Evolutionary conservation across 2,113 vertebrate species (phyloP).

Genomic region (Sinocyclocheilus anshuiensis): DNA sequence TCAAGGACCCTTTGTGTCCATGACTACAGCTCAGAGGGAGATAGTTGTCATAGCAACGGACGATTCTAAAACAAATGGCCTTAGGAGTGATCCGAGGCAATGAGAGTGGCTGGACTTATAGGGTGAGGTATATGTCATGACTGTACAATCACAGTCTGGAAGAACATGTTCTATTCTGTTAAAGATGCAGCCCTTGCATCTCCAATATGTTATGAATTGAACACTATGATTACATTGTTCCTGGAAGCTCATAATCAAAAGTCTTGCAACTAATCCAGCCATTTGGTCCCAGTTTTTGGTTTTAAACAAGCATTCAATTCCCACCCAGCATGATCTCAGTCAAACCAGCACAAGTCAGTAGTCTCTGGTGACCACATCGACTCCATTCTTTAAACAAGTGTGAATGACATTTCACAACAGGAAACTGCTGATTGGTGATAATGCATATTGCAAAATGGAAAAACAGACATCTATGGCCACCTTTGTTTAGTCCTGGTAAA

Average conservation of each 20-base stretch:
- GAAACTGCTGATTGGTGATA: constrained; percentile 6
- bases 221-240: background rate
- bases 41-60: constrained; percentile 60
- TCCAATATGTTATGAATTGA: background rate
- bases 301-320: constrained; percentile 18
- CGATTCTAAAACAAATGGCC: constrained; percentile 64
- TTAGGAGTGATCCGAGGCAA: constrained; percentile 32
- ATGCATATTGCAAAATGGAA: background rate
- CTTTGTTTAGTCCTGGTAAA: constrained; percentile 8
- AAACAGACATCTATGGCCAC: background rate
- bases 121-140: background rate
- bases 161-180: background rate
- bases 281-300: background rate
- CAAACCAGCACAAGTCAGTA: constrained; percentile 25
- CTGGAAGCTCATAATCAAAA: background rate
- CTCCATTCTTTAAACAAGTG: background rate
- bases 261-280: background rate
- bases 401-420: no score
- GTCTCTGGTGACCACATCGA: constrained; percentile 13
- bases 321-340: constrained; percentile 15
- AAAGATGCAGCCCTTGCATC: background rate
- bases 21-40: constrained; percentile 59
- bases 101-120: background rate
- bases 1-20: constrained; percentile 63
- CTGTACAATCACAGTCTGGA: background rate